Base-by-base conservation (phyloP, 2,888 invertebrate genomes). In the Galerucella nymphaeae region DNA sequence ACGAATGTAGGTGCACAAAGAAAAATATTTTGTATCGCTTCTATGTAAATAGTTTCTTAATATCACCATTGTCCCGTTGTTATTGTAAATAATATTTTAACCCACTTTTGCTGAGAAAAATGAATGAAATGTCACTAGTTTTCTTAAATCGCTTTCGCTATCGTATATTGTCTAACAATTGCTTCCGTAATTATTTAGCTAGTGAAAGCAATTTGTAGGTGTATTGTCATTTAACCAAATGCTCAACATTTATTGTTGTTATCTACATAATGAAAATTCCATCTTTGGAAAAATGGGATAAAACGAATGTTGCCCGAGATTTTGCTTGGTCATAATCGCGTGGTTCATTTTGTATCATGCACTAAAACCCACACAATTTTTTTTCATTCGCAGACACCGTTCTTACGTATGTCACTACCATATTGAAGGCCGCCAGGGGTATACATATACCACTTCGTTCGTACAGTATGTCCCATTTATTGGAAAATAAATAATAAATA, bases 81-180 rank as follows among this genome's bases (percentile, higher is more conserved):
- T 53, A 53, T 10, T 18, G 16, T 53, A 16, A 53, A 53, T 53
- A 53, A 53, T 53, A 53, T 16, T 18, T 16, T 53, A 18, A 53
- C 18, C 53, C 18, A 53, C 18, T 53, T 53, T 18, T 53, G 10
- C 2, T 16, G 16, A 16, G 48, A 53, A 53, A 53, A 53, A 53
- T 53, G 18, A 18, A 18, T 53, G 9, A 53, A 18, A 53, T 53
- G 53, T 53, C 18, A 53, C 53, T 10, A 53, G 53, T 18, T 53
- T 16, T 3, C 10, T 53, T 53, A 18, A 53, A 53, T 30, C 55
- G 38, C 59, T 38, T 38, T 59, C 59, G 59, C 8, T 59, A 30
- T 38, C 53, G 53, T 53, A 18, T 38, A 59, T 59, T 38, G 59
- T 59, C 38, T 59, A 30, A 59, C 59, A 59, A 59, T 13, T 14